These are phyloP conservation scores for Mythimna ferrago DNA, from an alignment of 2,888 invertebrate genomes.

Conservation along the genomic window DNA sequence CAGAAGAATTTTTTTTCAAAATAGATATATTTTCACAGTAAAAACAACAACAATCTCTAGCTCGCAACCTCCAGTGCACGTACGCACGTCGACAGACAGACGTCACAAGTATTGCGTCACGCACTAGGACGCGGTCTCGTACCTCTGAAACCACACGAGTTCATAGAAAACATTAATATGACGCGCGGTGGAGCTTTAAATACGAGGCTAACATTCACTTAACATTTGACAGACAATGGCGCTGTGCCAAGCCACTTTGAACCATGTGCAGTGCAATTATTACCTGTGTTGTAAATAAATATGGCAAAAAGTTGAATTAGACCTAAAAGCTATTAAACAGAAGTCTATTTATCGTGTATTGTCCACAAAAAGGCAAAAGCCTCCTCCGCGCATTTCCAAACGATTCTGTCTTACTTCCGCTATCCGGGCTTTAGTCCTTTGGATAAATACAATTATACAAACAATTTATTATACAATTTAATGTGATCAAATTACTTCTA, in stretches of 20 bases:
- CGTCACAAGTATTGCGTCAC: constrained; percentile 13
- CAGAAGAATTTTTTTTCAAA: neutral
- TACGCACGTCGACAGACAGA: neutral
- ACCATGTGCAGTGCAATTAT: neutral
- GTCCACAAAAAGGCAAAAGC: neutral
- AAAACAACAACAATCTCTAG: neutral
- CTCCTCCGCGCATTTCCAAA: too few relatives aligned
- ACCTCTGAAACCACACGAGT: constrained; percentile 25
- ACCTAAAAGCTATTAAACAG: neutral
- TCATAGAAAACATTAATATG: constrained; percentile 11
- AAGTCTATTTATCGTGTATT: neutral
- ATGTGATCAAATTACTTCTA: neutral
- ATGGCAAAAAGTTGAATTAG: neutral
- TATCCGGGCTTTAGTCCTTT: too few relatives aligned
- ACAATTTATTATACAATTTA: neutral
- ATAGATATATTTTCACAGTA: neutral
- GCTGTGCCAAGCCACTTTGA: constrained; percentile 18
- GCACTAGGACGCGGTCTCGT: neutral
- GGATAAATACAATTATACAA: too few relatives aligned
- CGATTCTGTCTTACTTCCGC: too few relatives aligned
- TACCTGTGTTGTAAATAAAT: neutral
- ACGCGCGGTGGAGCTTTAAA: neutral
- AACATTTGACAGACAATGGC: constrained; percentile 1
- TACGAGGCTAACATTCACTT: neutral
- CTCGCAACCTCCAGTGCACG: neutral